These are phyloP conservation scores for Callyntrura sp. DNA, from an alignment of 2,888 invertebrate genomes.

Conservation along the genomic window DNA sequence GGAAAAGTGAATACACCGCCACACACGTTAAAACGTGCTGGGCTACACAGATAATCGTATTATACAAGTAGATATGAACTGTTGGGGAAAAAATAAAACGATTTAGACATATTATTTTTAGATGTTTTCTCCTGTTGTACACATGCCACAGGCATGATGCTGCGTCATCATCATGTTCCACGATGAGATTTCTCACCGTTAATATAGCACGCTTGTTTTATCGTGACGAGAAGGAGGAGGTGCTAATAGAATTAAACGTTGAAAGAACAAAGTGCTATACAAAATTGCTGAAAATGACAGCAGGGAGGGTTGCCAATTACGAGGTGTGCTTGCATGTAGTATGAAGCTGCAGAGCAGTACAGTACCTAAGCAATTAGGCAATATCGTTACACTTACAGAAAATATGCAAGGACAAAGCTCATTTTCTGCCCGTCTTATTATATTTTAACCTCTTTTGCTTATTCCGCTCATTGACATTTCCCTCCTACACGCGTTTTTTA, in stretches of 20 bases:
- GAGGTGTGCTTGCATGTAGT: no score
- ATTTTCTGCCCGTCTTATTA: no score
- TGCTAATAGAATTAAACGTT: neutral
- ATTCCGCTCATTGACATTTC: no score
- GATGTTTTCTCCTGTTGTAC: neutral
- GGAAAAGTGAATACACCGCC: constrained; percentile 52
- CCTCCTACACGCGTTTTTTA: no score
- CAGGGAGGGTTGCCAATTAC: no score
- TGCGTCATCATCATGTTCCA: neutral
- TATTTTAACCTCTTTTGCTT: no score
- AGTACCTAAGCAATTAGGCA: no score
- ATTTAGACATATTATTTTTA: neutral
- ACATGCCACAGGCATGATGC: constrained; percentile 40
- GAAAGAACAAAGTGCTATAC: neutral
- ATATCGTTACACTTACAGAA: no score
- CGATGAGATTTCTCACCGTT: constrained; percentile 2
- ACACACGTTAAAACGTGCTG: constrained; percentile 59
- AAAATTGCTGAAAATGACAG: constrained; percentile 40
- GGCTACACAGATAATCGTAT: constrained; percentile 40
- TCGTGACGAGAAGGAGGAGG: constrained; percentile 1
- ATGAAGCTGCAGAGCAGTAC: no score
- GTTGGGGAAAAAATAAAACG: constrained; percentile 25
- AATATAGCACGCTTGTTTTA: neutral
- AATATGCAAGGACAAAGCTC: no score
- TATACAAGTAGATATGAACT: constrained; percentile 26